Evolutionary conservation across 2,888 invertebrate genomes (phyloP), one percentile per base, ranked within the genome.

Genomic region (Pocota personata): DNA sequence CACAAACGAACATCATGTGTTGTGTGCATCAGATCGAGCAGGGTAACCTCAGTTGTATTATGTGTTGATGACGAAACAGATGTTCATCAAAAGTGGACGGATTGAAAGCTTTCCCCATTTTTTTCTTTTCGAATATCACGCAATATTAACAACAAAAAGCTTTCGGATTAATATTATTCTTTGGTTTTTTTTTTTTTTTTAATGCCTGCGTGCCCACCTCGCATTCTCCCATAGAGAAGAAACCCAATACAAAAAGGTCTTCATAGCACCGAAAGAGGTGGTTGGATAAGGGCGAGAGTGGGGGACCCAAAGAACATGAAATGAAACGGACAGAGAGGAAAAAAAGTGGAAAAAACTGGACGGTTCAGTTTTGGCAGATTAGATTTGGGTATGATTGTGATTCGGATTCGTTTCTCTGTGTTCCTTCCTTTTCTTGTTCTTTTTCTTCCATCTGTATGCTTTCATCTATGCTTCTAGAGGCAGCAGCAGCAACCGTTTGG

Each of bases 21-120:
- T 30, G 40, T 72, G 46, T 78, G 60, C 43, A 62, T 55, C 21
- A 12, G 35, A 16, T 16, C 55, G 19, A 60, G 58, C 46, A 37
- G 58, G 46, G 52, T 46, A 83, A 78, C 27, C 46, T 67, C 52
- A 55, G 32, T 21, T 72, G 35, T 58, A 71, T 80, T 79, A 55
- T 76, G 71, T 78, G 72, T 76, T 82, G 82, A 82, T 82, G 86
- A 86, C 82, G 86, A 86, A 86, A 86, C 86, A 86, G 86, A 86
- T 86, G 86, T 86, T 86, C 86, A 76, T 86, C 86, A 82, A 86
- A 86, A 75, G 24, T 55, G 52, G 75, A 80, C 43, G 66, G 76
- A 72, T 55, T 37, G 60, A 69, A 40, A 82, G 82, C 82, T 86
- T 80, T 86, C 58, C 12, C 1, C 7, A 12, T 4, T 32, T 32